Evolutionary conservation across 23 tunicate species (phyloP).

Genomic region (Trididemnum clinides): DNA sequence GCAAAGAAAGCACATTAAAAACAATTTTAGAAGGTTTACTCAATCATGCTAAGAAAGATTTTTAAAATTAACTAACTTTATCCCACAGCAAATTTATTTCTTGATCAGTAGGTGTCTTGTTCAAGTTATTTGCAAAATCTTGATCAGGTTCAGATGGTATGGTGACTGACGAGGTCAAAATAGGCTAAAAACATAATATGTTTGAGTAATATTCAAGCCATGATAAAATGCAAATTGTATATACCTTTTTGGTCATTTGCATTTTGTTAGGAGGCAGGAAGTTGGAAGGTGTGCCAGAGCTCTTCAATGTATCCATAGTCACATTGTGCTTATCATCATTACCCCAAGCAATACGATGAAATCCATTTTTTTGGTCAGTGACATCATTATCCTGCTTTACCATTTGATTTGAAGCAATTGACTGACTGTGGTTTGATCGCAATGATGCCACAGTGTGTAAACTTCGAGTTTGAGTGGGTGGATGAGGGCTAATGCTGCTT

Average conservation of each 20-base stretch:
- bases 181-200: no score
- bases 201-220: no score
- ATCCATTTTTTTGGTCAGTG: neutral
- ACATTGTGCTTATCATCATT: constrained; percentile 38
- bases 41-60: no score
- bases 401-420: no score
- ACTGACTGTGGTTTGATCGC: no score
- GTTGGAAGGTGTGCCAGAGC: constrained; percentile 52
- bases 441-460: no score
- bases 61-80: constrained; percentile 54
- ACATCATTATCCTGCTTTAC: no score
- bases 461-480: no score
- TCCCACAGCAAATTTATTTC: constrained; percentile 91
- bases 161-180: neutral
- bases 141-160: neutral
- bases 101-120: constrained; percentile 90
- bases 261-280: neutral
- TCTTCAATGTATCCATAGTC: constrained; percentile 76
- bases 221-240: no score
- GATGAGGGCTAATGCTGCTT: constrained; percentile 64
- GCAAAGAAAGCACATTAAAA: no score
- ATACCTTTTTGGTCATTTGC: no score
- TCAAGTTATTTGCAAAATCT: constrained; percentile 1
- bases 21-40: no score
- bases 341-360: constrained; percentile 56